phyloP scores from a whole-genome alignment of 1,140 invertebrate species.

The Bombus sylvicola region DNA sequence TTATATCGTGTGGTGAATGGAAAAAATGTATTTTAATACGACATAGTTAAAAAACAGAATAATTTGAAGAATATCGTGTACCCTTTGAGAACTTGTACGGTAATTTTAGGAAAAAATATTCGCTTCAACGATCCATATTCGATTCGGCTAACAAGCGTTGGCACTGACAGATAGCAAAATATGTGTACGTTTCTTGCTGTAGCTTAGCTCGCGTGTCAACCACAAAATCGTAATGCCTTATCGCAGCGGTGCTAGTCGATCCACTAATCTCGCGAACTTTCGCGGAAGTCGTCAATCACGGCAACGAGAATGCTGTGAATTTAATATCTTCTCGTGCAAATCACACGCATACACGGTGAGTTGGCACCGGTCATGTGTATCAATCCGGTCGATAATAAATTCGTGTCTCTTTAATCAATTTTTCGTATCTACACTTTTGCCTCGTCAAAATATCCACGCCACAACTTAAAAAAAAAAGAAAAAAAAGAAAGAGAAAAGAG shows the following conservation, averaged over 20 bases:
- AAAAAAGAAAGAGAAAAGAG: too few species aligned
- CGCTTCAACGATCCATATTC: not conserved
- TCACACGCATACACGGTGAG: too few species aligned
- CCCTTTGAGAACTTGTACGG: too few species aligned
- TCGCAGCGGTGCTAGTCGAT: not conserved
- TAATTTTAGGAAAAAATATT: too few species aligned
- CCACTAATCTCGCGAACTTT: slow-evolving; percentile 38
- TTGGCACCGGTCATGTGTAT: too few species aligned
- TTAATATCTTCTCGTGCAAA: slow-evolving; percentile 40
- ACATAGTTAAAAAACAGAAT: too few species aligned
- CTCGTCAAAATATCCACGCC: not conserved
- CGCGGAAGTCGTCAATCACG: slow-evolving; percentile 35
- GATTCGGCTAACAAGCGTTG: not conserved
- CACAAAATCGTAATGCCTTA: not conserved
- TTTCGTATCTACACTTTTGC: too few species aligned
- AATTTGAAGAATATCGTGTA: too few species aligned
- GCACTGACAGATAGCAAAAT: not conserved
- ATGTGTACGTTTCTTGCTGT: not conserved
- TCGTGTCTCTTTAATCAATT: not conserved
- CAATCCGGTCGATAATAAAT: too few species aligned
- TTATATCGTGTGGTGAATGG: too few species aligned
- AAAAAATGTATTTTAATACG: too few species aligned
- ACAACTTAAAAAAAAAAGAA: not conserved
- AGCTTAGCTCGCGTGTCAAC: not conserved
- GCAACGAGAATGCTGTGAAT: slow-evolving; percentile 43